A percentile compares a stretch with the other conserved stretches of the same genome.
These are phyloP conservation scores for Dasyornis broadbenti DNA, from an alignment of 2,113 vertebrate species.

Conservation along the genomic window DNA sequence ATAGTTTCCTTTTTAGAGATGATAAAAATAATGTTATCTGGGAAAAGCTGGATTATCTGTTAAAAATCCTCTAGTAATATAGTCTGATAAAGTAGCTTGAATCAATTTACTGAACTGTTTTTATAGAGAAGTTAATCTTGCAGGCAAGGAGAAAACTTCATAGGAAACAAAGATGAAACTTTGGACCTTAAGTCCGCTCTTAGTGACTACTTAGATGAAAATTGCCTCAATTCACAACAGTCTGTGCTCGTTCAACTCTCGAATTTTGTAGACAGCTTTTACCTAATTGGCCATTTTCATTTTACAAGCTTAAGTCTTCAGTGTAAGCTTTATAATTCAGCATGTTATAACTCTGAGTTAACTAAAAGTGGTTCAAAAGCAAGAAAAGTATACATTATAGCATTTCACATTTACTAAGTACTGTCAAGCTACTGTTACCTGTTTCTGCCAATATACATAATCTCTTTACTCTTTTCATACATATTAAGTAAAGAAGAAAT, in stretches of 20 bases:
- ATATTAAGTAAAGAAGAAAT: neutral
- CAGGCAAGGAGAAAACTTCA: neutral
- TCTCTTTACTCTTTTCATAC: neutral
- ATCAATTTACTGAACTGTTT: neutral
- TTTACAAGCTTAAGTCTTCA: neutral
- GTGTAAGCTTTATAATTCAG: neutral
- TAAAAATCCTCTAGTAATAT: neutral
- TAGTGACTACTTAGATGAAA: neutral
- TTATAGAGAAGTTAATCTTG: neutral
- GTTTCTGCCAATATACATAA: neutral
- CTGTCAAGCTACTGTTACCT: neutral
- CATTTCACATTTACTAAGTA: neutral
- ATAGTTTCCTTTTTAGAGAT: neutral
- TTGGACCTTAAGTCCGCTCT: neutral
- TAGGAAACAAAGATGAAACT: neutral
- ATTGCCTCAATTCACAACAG: neutral
- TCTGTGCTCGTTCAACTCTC: neutral
- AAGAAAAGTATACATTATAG: neutral
- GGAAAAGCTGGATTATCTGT: neutral
- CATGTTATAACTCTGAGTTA: neutral
- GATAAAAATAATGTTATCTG: neutral
- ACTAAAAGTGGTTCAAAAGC: neutral
- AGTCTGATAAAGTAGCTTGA: neutral
- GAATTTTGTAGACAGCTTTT: neutral
- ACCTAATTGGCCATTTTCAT: neutral